Base-by-base conservation (phyloP, 2,797 vertebrate species). In the Adrianichthys oophorus region DNA sequence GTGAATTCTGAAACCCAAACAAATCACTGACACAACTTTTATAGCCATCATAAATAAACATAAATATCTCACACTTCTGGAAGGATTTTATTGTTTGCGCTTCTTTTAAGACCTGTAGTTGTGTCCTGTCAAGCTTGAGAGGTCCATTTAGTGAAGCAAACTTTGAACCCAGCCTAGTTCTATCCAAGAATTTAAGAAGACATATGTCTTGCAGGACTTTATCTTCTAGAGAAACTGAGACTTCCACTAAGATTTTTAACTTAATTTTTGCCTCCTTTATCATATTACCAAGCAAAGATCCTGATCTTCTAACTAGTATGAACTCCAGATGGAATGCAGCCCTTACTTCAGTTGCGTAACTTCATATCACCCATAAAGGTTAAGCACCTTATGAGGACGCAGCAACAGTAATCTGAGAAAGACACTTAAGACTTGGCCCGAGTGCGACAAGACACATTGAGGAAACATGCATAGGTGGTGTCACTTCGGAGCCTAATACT, bases 401-500 rank as follows among this genome's bases (percentile, higher is more conserved):
- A 58, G 84, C 90, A 84, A 84, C 79, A 68, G 89, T 83, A 90
- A 92, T 85, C 68, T 70, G 88, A 92, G 87, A 86, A 74, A 82
- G 74, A 81, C 74, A 85, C 73, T 74, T 56, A 76, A 83, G 69
- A 80, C 75, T 19, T 7, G 55, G 43, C 40, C 48, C 62, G 51
- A 69, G 54, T 52, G 44, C 51, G 45, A 52, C 62, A 48, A 54
- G 64, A 70, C 65, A 55, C 70, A 73, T 49, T 84, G 62, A 76
- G 72, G 76, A 77, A 78, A 76, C 62, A 72, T 46, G 62, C 47
- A 62, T 26, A 65, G 45, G 45, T 57, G 48, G 57, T 56, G 42
- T 41, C 12, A 4, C n/a, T 45, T 23, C 54, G 32, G n/a, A 3
- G 41, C 21, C 47, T 77, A 41, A 26, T 6, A 6, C 26, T 26